Evolutionary conservation across 2,113 vertebrate genomes (phyloP), one percentile per base, ranked within the genome.

Genomic region (Saguinus imperator): DNA sequence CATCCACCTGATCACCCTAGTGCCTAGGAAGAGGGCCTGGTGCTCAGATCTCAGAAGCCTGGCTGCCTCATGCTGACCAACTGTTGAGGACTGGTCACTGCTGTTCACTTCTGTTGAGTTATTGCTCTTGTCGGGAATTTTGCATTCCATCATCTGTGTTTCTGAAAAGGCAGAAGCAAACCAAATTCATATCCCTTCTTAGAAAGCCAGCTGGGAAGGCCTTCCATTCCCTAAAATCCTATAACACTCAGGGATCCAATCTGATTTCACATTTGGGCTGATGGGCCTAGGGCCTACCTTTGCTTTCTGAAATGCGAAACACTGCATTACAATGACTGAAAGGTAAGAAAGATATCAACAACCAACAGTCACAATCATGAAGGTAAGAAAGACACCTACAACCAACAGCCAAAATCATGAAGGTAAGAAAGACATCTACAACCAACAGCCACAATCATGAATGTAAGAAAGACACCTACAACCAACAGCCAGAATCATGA

Each of bases 261-360:
- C 70, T 89, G 57, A 95, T 97, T 97, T 95, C 94, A 84, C 96
- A 97, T 97, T 94, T 97, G 96, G 97, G 82, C 52, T 94, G 96
- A 89, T 95, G 89, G 61, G 40, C 17, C 52, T 32, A 55, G 93
- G 94, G 79, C 13, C 1, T 91, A 94, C 96, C 96, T 92, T 58
- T 7, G 73, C 84, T 61, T 50, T 70, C 70, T 81, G 85, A 95
- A 94, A 97, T 86, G 93, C 27, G 96, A 94, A 96, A 87, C 0
- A 0, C 84, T 95, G 90, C 0, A 0, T 68, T 94, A 95, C 94
- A 95, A 76, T 85, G 97, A 95, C 45, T 95, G 80, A 87, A 91
- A 95, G 93, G 25, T 43, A 27, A 57, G 58, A 16, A 77, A 29
- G 1, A n/a, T 1, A 1, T 52, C 29, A 40, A 40, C 37, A 40